A percentile compares a stretch with the other conserved stretches of the same genome.
phyloP scores from a whole-genome alignment of 35 echinoderm and acorn worm species.

The Acanthaster planci region DNA sequence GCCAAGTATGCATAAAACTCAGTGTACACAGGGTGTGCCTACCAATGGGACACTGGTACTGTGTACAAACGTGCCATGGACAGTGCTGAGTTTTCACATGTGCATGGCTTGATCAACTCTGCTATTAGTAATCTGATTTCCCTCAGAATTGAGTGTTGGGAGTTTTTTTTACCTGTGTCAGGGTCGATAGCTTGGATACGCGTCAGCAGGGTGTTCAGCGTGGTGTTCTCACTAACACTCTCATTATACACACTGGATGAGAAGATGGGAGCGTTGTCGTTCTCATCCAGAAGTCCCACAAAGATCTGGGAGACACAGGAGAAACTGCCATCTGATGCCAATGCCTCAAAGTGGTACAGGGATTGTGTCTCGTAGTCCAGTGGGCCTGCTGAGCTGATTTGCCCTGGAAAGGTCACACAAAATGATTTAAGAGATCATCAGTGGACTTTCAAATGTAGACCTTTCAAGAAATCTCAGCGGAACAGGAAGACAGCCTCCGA shows the following conservation, averaged over 20 bases:
- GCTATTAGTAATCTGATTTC: background rate
- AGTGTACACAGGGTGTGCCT: too few species aligned
- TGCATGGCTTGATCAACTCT: too few species aligned
- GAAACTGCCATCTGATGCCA: conserved; percentile 69
- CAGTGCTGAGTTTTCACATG: too few species aligned
- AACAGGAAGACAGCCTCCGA: too few species aligned
- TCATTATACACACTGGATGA: conserved; percentile 65
- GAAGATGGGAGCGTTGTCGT: conserved; percentile 87
- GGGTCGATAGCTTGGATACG: conserved; percentile 89
- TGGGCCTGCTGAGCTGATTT: conserved; percentile 47
- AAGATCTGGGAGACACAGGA: conserved; percentile 60
- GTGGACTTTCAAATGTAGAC: too few species aligned
- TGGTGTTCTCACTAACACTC: conserved; percentile 94
- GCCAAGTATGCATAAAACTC: too few species aligned
- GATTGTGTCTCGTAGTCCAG: conserved; percentile 77
- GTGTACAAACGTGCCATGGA: too few species aligned
- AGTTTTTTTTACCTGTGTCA: conserved; percentile 82
- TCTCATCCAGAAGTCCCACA: conserved; percentile 78
- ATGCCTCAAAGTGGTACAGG: conserved; percentile 66
- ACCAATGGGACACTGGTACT: too few species aligned
- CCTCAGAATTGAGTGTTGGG: too few species aligned
- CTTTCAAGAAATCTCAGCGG: too few species aligned
- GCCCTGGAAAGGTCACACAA: conserved; percentile 30
- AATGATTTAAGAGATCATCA: too few species aligned
- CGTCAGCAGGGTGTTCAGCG: conserved; percentile 75